These are phyloP conservation scores for Chloropsis hardwickii DNA, from an alignment of 2,113 vertebrate genomes.

Conservation along the genomic window DNA sequence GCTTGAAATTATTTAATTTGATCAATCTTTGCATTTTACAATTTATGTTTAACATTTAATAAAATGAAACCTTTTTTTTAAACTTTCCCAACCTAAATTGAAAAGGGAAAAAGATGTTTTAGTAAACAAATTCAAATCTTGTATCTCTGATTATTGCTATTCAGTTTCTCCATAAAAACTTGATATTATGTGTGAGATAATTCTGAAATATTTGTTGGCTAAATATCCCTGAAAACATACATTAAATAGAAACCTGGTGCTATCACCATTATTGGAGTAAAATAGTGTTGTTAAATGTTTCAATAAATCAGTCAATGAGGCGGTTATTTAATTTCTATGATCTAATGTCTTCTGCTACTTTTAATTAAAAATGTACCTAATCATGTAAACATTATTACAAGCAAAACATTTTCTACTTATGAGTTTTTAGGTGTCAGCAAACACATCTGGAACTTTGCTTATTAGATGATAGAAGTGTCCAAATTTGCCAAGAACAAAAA, in stretches of 20 bases:
- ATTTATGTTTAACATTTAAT: not conserved
- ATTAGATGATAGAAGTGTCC: not conserved
- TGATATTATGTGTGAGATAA: not conserved
- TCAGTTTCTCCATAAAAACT: not conserved
- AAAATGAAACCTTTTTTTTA: not conserved
- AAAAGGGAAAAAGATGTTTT: not conserved
- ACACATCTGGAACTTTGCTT: slow-evolving; percentile 43
- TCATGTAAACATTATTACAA: slow-evolving; percentile 43
- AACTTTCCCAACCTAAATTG: not conserved
- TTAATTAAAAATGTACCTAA: slow-evolving; percentile 46
- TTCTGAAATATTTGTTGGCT: slow-evolving; percentile 13
- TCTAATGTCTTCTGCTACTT: slow-evolving; percentile 39
- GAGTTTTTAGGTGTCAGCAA: slow-evolving; percentile 32
- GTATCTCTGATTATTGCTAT: not conserved
- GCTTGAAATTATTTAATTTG: not conserved
- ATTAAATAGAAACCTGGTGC: not conserved
- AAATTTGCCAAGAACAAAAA: not conserved
- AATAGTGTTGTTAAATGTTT: slow-evolving; percentile 15
- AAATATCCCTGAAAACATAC: slow-evolving; percentile 4
- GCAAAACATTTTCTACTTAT: slow-evolving; percentile 20
- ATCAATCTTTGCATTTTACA: not conserved
- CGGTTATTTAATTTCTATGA: slow-evolving; percentile 42
- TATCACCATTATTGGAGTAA: not conserved
- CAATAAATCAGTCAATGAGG: slow-evolving; percentile 47
- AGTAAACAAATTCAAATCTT: not conserved